Evolutionary conservation across 1,140 invertebrate genomes (phyloP), one percentile per base, ranked within the genome.

Genomic region (Apis dorsata): DNA sequence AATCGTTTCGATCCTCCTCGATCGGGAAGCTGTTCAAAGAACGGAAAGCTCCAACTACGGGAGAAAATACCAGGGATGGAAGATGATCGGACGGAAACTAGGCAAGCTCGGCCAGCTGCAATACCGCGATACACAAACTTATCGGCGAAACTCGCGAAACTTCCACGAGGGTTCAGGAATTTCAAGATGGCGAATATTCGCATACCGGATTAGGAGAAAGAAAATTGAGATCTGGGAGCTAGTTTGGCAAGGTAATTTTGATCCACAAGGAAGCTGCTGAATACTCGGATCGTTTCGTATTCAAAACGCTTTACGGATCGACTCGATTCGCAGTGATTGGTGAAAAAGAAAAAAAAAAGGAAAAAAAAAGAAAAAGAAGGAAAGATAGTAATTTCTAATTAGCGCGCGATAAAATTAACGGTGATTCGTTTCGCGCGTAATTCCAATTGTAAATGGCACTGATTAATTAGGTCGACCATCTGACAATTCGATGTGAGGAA

Each of bases 41-140:
- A 28, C 75, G 63, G 13, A 49, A 44, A 68, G 65, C n/a, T 68
- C 13, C 11, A 51, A 13, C 11, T 24, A 17, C 21, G 28, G 24
- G 21, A 21, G 44, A 51, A 51, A 17, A 71, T 15, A 19, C 13
- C 11, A 19, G 51, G 0, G 75, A 3, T 28, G 76, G 81, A 62
- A 69, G 70, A 81, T 69, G 57, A 49, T 73, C 57, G 88, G 83
- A 81, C 79, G 88, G 83, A 87, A 89, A 89, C 84, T 85, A 70
- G 76, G 84, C 82, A 79, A 88, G 77, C 75, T 79, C 80, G 87
- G 85, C 82, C 90, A 91, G 90, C 91, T 91, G 90, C 87, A 90
- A 90, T 90, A 89, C 89, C 86, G 89, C 86, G 90, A 92, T 90
- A 91, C 85, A 85, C 89, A 92, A 91, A 91, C 90, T 91, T 92